Conservation (phyloP, 2,797 vertebrate species). For the Lutra lutra region DNA sequence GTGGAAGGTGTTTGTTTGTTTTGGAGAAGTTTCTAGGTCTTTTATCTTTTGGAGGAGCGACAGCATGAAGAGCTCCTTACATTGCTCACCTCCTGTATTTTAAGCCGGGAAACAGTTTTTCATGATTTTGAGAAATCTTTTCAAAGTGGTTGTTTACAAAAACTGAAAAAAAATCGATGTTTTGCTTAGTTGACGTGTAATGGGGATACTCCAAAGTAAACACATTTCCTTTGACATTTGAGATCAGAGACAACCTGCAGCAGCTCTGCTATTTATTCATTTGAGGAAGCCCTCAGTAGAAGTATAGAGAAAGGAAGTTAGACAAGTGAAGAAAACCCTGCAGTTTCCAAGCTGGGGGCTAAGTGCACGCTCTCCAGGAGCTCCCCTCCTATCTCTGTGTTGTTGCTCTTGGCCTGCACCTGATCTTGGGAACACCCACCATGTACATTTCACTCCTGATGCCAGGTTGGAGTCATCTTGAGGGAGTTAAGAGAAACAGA, state of each 20-base stretch:
- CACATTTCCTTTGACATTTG: not conserved
- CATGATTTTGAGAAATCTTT: conserved; percentile 13
- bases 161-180: not conserved
- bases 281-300: conserved; percentile 1
- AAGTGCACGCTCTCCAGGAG: not conserved
- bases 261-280: not conserved
- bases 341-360: not conserved
- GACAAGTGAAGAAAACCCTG: not conserved
- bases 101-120: not conserved
- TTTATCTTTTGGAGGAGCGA: not conserved
- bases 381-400: not conserved
- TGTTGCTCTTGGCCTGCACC: not conserved
- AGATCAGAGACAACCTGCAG: not conserved
- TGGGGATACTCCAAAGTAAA: not conserved
- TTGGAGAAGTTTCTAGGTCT: not conserved
- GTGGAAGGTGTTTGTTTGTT: not conserved
- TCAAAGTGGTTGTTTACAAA: not conserved
- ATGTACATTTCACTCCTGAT: not conserved
- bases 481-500: not conserved
- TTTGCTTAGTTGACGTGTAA: conserved; percentile 23
- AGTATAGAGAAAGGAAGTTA: not conserved
- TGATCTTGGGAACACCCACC: not conserved
- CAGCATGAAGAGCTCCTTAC: accelerated
- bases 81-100: not conserved
- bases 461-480: not conserved